Evolutionary conservation across 2,113 vertebrate species (phyloP).

Genomic region (Clinocottus analis): DNA sequence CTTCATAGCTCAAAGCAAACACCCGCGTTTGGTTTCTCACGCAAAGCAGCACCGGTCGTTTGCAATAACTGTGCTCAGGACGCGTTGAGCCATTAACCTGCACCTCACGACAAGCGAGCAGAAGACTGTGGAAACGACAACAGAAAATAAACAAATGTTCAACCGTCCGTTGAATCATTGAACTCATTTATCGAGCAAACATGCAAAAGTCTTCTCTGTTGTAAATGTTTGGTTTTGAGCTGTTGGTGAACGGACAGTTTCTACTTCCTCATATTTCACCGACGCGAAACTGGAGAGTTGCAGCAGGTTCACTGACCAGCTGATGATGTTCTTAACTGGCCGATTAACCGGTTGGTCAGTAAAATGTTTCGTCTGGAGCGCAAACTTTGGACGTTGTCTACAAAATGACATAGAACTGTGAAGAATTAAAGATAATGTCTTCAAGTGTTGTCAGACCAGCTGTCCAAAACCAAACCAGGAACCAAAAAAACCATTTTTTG

Average conservation of each 20-base stretch:
- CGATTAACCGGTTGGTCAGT: neutral
- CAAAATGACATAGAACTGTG: too few species aligned
- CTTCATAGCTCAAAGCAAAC: slow-evolving; percentile 6
- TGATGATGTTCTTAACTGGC: neutral
- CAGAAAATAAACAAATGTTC: neutral
- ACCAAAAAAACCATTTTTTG: too few species aligned
- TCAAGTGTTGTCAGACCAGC: neutral
- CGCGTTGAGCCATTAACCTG: neutral
- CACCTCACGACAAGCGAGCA: neutral
- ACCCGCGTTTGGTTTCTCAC: slow-evolving; percentile 12
- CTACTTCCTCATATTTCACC: neutral
- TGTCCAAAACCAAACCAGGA: neutral
- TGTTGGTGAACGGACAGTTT: neutral
- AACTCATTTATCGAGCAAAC: too few species aligned
- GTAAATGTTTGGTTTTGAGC: neutral
- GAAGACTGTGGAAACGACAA: too few species aligned
- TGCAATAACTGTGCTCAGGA: neutral
- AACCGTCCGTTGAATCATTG: too few species aligned
- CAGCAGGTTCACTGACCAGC: neutral
- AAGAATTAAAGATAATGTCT: neutral
- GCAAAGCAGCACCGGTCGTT: neutral
- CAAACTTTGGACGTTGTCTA: too few species aligned
- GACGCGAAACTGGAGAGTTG: neutral
- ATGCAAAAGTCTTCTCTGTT: neutral
- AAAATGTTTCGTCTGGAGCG: neutral